phyloP scores from a whole-genome alignment of 2,113 vertebrate genomes.

The Macaca mulatta region DNA sequence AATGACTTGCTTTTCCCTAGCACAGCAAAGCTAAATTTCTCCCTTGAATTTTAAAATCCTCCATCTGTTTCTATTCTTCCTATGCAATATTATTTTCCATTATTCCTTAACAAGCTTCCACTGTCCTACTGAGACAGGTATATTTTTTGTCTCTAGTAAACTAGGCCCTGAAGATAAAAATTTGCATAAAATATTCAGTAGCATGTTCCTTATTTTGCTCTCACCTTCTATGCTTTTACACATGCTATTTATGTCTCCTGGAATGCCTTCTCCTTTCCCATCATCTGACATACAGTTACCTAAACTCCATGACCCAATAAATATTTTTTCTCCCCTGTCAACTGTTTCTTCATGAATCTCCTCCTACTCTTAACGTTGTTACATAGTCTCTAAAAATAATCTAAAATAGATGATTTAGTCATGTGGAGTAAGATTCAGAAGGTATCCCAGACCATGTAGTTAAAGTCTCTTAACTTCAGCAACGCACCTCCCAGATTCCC shows the following conservation, averaged over 20 bases:
- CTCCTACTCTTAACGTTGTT: neutral
- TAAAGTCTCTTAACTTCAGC: neutral
- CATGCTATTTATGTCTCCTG: neutral
- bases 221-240: constrained; percentile 1
- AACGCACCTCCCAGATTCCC: neutral
- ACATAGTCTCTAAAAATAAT: neutral
- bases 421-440: neutral
- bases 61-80: constrained; percentile 45
- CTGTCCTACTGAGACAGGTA: constrained; percentile 42
- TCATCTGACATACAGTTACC: neutral
- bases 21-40: constrained; percentile 44
- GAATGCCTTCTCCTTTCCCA: neutral
- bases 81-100: constrained; percentile 59
- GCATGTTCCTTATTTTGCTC: constrained; percentile 45
- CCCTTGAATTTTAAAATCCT: constrained; percentile 54
- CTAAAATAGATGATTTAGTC: neutral
- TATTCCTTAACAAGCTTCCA: constrained; percentile 64
- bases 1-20: neutral
- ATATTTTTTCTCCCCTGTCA: neutral
- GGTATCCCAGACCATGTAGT: neutral
- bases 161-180: constrained; percentile 54
- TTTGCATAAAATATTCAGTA: constrained; percentile 59
- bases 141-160: constrained; percentile 64
- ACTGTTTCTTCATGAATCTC: neutral
- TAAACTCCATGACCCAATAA: neutral